Percentiles rank a stretch among this genome's conserved stretches.
phyloP scores from a whole-genome alignment of 2,888 invertebrate genomes.

The Latrodectus elegans region DNA sequence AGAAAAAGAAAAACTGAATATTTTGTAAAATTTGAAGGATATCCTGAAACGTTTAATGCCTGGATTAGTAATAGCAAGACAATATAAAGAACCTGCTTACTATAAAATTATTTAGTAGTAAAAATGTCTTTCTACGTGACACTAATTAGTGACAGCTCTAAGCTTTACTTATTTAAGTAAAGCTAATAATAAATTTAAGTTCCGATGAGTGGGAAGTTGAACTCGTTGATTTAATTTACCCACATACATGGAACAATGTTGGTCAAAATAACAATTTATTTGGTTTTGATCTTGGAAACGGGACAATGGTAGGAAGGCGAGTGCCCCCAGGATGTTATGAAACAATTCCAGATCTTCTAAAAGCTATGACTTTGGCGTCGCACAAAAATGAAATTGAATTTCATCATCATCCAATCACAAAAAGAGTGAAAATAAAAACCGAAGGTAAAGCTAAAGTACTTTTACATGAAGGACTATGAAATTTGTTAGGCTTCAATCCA shows the following conservation, averaged over 20 bases:
- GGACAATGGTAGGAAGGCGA: neutral
- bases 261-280: slow-evolving; percentile 11
- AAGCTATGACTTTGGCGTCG: neutral
- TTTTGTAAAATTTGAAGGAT: too few relatives aligned
- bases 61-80: too few relatives aligned
- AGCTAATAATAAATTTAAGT: too few relatives aligned
- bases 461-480: neutral
- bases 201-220: slow-evolving; percentile 71
- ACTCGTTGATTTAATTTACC: slow-evolving; percentile 70
- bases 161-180: slow-evolving; percentile 37
- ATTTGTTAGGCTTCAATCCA: neutral
- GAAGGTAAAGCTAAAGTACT: neutral
- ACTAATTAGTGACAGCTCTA: too few relatives aligned
- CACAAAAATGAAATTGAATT: slow-evolving; percentile 9
- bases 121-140: too few relatives aligned
- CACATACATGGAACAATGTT: slow-evolving; percentile 52
- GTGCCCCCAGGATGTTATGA: slow-evolving; percentile 27
- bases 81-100: too few relatives aligned
- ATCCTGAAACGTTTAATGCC: too few relatives aligned
- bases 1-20: too few relatives aligned
- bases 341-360: slow-evolving; percentile 2
- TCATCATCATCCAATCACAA: slow-evolving; percentile 7
- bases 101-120: too few relatives aligned
- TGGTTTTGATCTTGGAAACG: slow-evolving; percentile 15
- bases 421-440: neutral